Conservation (phyloP, 2,113 vertebrate genomes). For the Heloderma charlesbogerti region DNA sequence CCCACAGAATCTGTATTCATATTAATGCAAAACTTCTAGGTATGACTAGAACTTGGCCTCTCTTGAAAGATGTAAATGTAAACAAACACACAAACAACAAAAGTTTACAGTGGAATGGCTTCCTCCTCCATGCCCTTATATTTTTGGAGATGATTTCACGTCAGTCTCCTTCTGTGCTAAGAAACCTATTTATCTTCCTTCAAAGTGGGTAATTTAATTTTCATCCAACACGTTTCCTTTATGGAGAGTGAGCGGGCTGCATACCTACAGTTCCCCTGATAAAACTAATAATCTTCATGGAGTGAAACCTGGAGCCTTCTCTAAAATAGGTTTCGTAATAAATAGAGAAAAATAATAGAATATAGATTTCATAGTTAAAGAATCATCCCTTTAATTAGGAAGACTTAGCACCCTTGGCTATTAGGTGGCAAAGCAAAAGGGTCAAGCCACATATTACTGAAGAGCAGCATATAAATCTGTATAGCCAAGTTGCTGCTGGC, state of each 20-base stretch:
- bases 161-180: slow-evolving; percentile 8
- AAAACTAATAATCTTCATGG: slow-evolving; percentile 52
- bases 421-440: slow-evolving; percentile 45
- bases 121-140: slow-evolving; percentile 35
- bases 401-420: slow-evolving; percentile 54
- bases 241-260: slow-evolving; percentile 2
- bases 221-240: slow-evolving; percentile 44
- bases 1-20: background rate
- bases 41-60: background rate
- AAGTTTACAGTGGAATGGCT: background rate
- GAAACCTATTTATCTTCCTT: slow-evolving; percentile 24
- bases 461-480: slow-evolving; percentile 52
- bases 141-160: slow-evolving; percentile 4
- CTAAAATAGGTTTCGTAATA: slow-evolving; percentile 60
- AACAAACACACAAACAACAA: background rate
- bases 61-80: slow-evolving; percentile 17
- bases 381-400: slow-evolving; percentile 68
- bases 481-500: slow-evolving; percentile 38
- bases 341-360: slow-evolving; percentile 65
- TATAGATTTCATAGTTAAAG: slow-evolving; percentile 70
- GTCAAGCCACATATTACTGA: slow-evolving; percentile 50
- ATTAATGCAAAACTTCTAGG: background rate
- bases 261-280: slow-evolving; percentile 40
- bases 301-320: slow-evolving; percentile 43
- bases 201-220: slow-evolving; percentile 50